Conservation (phyloP, 2,113 vertebrate genomes). For the Pterocles orientalis region DNA sequence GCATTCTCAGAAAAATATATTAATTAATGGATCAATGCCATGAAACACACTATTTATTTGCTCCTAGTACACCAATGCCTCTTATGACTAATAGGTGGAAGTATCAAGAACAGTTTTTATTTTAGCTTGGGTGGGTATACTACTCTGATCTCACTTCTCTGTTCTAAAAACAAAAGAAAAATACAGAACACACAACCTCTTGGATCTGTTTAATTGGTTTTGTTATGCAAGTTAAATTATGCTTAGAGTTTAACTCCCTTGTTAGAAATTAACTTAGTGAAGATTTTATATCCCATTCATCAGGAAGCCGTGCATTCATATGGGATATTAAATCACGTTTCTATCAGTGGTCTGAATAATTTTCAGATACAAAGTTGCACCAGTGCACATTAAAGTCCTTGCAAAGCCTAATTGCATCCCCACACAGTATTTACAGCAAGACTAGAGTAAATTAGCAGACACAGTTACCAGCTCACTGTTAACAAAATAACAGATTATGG, state of each 20-base stretch:
- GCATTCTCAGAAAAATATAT: neutral
- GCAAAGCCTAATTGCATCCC: neutral
- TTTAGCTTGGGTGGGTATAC: neutral
- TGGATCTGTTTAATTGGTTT: neutral
- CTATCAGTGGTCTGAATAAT: neutral
- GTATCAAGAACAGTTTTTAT: neutral
- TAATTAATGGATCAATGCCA: neutral
- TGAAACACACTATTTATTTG: neutral
- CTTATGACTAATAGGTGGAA: neutral
- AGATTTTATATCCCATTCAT: neutral
- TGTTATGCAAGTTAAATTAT: neutral
- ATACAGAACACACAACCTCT: neutral
- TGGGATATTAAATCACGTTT: neutral
- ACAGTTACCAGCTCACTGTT: neutral
- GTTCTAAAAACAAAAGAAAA: neutral
- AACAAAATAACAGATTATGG: neutral
- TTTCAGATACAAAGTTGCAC: neutral
- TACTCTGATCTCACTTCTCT: neutral
- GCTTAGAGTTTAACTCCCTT: neutral
- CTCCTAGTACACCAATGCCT: neutral
- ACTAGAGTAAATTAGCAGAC: neutral
- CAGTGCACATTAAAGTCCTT: neutral
- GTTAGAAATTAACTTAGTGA: neutral
- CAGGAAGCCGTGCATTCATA: neutral
- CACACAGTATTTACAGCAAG: neutral